Base-by-base conservation (phyloP, 2,797 vertebrate species). In the Danio aesculapii region DNA sequence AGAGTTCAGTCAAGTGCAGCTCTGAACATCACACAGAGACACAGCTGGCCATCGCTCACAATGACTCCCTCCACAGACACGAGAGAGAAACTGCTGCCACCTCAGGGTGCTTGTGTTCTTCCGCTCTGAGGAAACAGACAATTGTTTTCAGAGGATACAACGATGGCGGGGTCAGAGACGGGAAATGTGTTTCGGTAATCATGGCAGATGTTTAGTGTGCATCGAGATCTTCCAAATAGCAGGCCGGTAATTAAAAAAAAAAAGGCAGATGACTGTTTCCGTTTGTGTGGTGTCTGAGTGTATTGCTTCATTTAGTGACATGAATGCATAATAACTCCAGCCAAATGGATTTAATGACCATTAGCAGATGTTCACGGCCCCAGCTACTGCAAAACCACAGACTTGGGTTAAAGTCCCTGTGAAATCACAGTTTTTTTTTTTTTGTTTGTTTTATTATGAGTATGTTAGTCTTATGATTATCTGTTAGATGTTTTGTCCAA, bases 171-270 rank as follows among this genome's bases (percentile, higher is more conserved):
- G 79, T 91, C 86, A 84, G 87, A 86, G 89, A 85, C 88, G 87
- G 89, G 85, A 89, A 90, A 92, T 91, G 90, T 84, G 86, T 91
- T 92, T 92, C 87, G 88, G 91, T 92, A 93, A 89, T 88, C 87
- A 88, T 68, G 77, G 87, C 90, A 92, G 92, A 92, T 91, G 90
- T 93, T 93, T 92, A 83, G 84, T 81, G 49, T 86, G 84, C 84
- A 82, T 88, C 91, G 89, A 89, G 87, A 87, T 90, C 90, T 79
- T 63, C 70, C 81, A 71, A 81, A 78, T 75, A 77, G 71, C 59
- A 64, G 46, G 69, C 11, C 58, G 41, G 68, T 71, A 70, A 71
- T 79, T 12, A 10, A 79, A 62, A 71, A 79, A 46, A 72, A 57
- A 50, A 71, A 58, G 13, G 44, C 76, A 50, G 53, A 69, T 50